A percentile compares a stretch with the other conserved stretches of the same genome.
phyloP scores from a whole-genome alignment of 2,888 invertebrate genomes.

The Timema cristinae region DNA sequence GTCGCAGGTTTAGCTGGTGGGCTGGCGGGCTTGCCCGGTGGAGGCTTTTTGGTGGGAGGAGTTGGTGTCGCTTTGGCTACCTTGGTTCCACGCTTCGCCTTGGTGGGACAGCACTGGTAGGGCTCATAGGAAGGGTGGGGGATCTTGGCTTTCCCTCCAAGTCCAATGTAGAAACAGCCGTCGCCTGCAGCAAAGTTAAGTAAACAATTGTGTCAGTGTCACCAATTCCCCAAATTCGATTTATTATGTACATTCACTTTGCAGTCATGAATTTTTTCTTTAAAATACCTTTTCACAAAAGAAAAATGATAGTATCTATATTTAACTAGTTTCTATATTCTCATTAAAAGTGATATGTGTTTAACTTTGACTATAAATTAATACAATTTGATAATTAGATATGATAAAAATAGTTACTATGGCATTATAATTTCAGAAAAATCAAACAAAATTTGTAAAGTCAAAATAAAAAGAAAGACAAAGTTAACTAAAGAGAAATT shows the following conservation, averaged over 20 bases:
- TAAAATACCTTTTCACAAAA: background rate
- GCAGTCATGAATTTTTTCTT: conserved; percentile 11
- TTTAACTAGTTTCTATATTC: no score
- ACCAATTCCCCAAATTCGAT: conserved; percentile 18
- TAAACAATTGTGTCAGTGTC: conserved; percentile 71
- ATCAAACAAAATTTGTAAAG: conserved; percentile 5
- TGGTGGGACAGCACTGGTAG: conserved; percentile 89
- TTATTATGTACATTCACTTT: conserved; percentile 14
- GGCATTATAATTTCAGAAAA: conserved; percentile 14
- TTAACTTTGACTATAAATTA: background rate
- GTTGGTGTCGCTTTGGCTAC: conserved; percentile 64
- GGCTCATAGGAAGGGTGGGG: conserved; percentile 77
- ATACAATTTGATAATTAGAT: conserved; percentile 4
- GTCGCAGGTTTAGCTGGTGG: conserved; percentile 24
- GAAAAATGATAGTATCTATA: no score
- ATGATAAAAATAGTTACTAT: conserved; percentile 18
- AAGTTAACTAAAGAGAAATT: no score
- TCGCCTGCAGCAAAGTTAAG: conserved; percentile 79
- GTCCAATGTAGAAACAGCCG: conserved; percentile 95
- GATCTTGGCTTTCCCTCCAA: conserved; percentile 78
- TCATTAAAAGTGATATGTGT: conserved; percentile 2
- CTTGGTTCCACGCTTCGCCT: conserved; percentile 73
- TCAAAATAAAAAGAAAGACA: background rate
- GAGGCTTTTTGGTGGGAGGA: conserved; percentile 27
- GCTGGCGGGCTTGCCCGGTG: conserved; percentile 43